A percentile compares a stretch with the other conserved stretches of the same genome.
These are phyloP conservation scores for Apistogramma diplotaenia DNA, from an alignment of 2,113 vertebrate genomes.

Conservation along the genomic window DNA sequence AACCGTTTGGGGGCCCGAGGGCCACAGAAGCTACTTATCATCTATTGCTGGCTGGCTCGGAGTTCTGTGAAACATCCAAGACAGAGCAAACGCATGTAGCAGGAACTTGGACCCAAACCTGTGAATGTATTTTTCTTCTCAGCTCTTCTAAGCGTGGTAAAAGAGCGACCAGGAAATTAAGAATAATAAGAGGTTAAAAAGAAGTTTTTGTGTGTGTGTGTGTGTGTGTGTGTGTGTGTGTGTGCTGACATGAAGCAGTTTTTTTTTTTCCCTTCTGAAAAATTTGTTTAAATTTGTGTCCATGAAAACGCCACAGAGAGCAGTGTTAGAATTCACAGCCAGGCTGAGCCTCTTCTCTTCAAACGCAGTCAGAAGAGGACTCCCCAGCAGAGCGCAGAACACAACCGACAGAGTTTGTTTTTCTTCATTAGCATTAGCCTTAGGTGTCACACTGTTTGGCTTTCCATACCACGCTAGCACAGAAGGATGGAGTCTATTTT, in stretches of 20 bases:
- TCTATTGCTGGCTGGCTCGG: slow-evolving; percentile 34
- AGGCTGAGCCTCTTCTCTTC: neutral
- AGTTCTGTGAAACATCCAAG: slow-evolving; percentile 38
- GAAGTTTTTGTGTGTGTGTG: neutral
- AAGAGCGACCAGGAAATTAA: neutral
- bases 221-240: too few relatives aligned
- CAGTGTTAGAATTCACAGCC: slow-evolving; percentile 4
- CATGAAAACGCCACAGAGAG: neutral
- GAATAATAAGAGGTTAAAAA: neutral
- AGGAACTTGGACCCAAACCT: neutral
- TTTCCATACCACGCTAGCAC: slow-evolving; percentile 33
- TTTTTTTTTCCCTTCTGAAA: neutral
- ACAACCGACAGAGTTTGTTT: slow-evolving; percentile 53
- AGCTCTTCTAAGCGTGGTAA: neutral
- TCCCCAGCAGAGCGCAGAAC: slow-evolving; percentile 36
- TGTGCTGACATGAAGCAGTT: neutral
- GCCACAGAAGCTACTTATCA: slow-evolving; percentile 47
- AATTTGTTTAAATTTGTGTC: neutral
- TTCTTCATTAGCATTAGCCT: slow-evolving; percentile 67
- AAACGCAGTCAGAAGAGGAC: slow-evolving; percentile 13
- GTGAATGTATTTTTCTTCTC: neutral
- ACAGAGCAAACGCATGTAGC: neutral
- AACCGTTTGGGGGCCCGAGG: slow-evolving; percentile 46
- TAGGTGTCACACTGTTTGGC: slow-evolving; percentile 55
- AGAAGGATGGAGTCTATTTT: slow-evolving; percentile 58